Conservation (phyloP, 1,140 invertebrate genomes). For the Parasteatoda tepidariorum region DNA sequence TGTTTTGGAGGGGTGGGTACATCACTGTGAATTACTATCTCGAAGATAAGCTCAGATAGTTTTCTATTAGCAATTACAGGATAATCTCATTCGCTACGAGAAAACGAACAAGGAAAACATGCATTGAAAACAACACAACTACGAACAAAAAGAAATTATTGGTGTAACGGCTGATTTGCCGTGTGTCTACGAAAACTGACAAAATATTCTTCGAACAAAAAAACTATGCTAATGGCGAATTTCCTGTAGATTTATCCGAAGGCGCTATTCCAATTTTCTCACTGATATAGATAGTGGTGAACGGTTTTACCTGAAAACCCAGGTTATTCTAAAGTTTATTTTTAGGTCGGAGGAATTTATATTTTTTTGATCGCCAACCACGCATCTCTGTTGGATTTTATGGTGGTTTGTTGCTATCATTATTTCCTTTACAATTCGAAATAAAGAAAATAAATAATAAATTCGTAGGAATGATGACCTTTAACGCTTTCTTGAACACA, state of each 20-base stretch:
- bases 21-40: too few relatives aligned
- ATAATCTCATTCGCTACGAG: too few relatives aligned
- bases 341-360: background rate
- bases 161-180: background rate
- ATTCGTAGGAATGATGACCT: background rate
- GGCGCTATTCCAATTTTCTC: background rate
- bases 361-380: background rate
- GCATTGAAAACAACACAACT: too few relatives aligned
- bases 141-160: too few relatives aligned
- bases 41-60: too few relatives aligned
- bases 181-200: background rate
- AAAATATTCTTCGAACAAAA: background rate
- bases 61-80: too few relatives aligned
- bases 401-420: background rate
- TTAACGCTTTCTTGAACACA: conserved; percentile 33
- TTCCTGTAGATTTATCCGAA: background rate
- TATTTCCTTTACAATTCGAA: background rate
- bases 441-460: background rate
- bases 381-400: background rate
- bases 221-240: background rate
- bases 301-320: background rate
- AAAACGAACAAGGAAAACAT: too few relatives aligned
- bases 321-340: background rate
- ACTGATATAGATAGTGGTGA: background rate
- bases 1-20: too few relatives aligned